Conservation (phyloP, 2,797 vertebrate genomes). For the Coregonus ussuriensis region DNA sequence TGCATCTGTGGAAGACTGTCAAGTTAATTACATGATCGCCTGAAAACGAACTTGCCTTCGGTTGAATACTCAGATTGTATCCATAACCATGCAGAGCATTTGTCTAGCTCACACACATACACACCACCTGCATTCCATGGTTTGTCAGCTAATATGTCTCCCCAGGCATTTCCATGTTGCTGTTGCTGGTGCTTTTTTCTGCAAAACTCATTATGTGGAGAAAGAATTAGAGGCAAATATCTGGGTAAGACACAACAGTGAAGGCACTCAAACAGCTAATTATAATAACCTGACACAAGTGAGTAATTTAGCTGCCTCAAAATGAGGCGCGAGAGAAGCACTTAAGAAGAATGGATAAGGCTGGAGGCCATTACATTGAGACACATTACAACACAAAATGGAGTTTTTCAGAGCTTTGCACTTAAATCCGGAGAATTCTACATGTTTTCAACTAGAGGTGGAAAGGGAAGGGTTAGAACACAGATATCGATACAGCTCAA, state of each 20-base stretch:
- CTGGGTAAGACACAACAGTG: conserved; percentile 58
- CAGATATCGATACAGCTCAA: neutral
- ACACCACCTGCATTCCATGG: conserved; percentile 58
- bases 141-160: conserved; percentile 61
- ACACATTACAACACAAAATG: conserved; percentile 50
- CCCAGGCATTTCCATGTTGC: conserved; percentile 63
- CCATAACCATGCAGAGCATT: conserved; percentile 55
- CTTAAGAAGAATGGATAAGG: conserved; percentile 65
- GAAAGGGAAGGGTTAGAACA: conserved; percentile 22
- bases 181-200: conserved; percentile 46
- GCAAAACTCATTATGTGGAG: conserved; percentile 68
- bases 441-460: neutral
- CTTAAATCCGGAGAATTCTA: conserved; percentile 46
- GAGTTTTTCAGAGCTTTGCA: conserved; percentile 50
- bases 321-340: conserved; percentile 61
- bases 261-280: conserved; percentile 70
- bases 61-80: conserved; percentile 56
- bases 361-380: conserved; percentile 61
- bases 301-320: conserved; percentile 72
- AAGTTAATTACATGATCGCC: conserved; percentile 20
- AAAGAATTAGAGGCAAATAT: conserved; percentile 62
- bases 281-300: conserved; percentile 78
- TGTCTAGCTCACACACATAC: conserved; percentile 55
- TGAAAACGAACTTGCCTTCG: conserved; percentile 42
- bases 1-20: neutral